Conservation (phyloP, 2,888 invertebrate species). For the Oligia fasciuncula region DNA sequence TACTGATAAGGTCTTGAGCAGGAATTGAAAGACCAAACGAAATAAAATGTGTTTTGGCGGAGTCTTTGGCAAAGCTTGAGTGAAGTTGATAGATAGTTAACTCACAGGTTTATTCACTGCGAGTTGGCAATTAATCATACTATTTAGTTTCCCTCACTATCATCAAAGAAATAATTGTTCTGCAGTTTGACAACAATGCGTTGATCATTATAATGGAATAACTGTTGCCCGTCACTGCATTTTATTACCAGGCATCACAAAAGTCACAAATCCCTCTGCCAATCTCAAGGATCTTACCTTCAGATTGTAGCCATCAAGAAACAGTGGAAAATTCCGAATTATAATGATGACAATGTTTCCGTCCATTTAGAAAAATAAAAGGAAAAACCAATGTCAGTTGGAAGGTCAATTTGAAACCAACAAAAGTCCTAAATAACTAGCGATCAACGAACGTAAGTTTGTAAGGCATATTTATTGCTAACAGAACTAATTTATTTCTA, state of each 20-base stretch:
- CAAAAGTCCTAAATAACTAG: background rate
- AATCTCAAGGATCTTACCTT: background rate
- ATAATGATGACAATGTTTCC: background rate
- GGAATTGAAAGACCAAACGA: background rate
- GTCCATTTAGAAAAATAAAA: background rate
- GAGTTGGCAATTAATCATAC: background rate
- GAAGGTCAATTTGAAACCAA: background rate
- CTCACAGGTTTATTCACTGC: background rate
- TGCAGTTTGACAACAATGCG: background rate
- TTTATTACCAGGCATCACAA: background rate
- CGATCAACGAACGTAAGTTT: constrained; percentile 11
- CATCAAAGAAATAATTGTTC: background rate
- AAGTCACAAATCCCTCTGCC: background rate
- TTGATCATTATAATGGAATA: background rate
- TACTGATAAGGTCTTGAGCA: background rate
- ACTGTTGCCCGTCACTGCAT: background rate
- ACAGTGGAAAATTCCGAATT: background rate
- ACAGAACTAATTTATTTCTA: constrained; percentile 19
- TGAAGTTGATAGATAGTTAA: no score
- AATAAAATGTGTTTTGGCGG: background rate
- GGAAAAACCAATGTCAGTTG: background rate
- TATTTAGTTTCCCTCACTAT: background rate
- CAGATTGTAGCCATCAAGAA: background rate
- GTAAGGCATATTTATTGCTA: constrained; percentile 28
- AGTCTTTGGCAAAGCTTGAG: background rate